Base-by-base conservation (phyloP, 2,888 invertebrate genomes). In the Oscheius onirici region DNA sequence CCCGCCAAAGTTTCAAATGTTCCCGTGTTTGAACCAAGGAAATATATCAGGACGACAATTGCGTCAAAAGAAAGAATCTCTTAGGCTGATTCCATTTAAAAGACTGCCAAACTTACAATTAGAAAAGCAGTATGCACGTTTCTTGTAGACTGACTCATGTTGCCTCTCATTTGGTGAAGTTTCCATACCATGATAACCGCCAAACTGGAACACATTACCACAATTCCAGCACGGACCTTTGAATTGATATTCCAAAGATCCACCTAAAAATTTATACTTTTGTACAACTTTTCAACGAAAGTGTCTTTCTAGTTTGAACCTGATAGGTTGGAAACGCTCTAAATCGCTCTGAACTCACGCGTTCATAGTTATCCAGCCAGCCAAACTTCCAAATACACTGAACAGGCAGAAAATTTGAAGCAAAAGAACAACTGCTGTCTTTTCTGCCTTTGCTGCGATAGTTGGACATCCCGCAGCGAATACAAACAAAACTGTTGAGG, bases 21-120 rank as follows among this genome's bases (percentile, higher is more conserved):
- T 55, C 55, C 34, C n/a, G 55, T 51, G 51, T 51, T 51, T 17
- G 51, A 51, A 8, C 51, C 55, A 15, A 55, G 55, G 13, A 24
- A 34, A 13, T 55, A 55, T 11, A 55, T 26, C 6, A 55, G 34
- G n/a, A 34, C 55, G 6, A 55, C 55, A 3, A 28, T 28, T 1
- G 55, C 55, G 26, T 55, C 55, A 34, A 55, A 20, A 3, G 46
- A 17, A 8, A 46, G 13, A 20, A 46, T n/a, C 46, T 46, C 3
- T 10, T 52, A 3, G 10, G 13, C 13, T 43, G 43, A 13, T 43
- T 13, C 10, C 43, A 43, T n/a, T n/a, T n/a, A n/a, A n/a, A n/a
- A n/a, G n/a, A n/a, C n/a, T n/a, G 34, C 8, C 5, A 34, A 8
- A 24, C 28, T 55, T 13, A 55, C 55, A 5, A 28, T 55, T 8